Evolutionary conservation across 1,140 invertebrate species (phyloP).

Genomic region (Aradophagus sp.): DNA sequence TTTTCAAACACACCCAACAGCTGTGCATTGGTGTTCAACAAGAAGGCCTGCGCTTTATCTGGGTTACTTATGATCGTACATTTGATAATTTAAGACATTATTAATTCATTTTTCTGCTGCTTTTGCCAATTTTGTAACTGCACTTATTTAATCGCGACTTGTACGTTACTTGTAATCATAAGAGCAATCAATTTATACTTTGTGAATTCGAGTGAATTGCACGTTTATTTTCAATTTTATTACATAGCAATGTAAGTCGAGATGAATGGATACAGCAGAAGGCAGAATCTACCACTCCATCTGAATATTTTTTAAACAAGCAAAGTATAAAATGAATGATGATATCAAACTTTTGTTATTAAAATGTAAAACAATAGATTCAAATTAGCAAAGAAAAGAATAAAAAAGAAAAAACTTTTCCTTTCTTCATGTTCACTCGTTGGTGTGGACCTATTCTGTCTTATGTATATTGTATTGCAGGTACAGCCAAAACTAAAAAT

Average conservation of each 20-base stretch:
- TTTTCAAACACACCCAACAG: too few species aligned
- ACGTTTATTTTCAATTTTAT: constrained; percentile 31
- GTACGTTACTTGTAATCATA: neutral
- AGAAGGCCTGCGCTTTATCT: too few species aligned
- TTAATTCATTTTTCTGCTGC: too few species aligned
- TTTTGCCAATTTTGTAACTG: too few species aligned
- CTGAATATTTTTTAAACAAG: too few species aligned
- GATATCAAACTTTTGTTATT: neutral
- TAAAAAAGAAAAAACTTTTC: too few species aligned
- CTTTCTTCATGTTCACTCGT: constrained; percentile 19
- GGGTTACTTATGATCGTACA: too few species aligned
- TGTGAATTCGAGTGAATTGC: constrained; percentile 36
- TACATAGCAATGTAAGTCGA: too few species aligned
- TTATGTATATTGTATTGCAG: constrained; percentile 73
- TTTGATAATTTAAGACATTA: too few species aligned
- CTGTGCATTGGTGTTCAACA: too few species aligned
- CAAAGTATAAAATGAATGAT: constrained; percentile 49
- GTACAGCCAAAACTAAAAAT: constrained; percentile 74
- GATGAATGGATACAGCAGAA: too few species aligned
- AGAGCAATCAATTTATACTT: constrained; percentile 46
- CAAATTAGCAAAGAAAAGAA: constrained; percentile 3
- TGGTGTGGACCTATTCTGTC: constrained; percentile 67
- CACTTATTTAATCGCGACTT: neutral
- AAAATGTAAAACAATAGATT: neutral
- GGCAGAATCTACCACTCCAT: constrained; percentile 54